Conservation (phyloP, 2,797 vertebrate genomes). For the Labeo calbasu region DNA sequence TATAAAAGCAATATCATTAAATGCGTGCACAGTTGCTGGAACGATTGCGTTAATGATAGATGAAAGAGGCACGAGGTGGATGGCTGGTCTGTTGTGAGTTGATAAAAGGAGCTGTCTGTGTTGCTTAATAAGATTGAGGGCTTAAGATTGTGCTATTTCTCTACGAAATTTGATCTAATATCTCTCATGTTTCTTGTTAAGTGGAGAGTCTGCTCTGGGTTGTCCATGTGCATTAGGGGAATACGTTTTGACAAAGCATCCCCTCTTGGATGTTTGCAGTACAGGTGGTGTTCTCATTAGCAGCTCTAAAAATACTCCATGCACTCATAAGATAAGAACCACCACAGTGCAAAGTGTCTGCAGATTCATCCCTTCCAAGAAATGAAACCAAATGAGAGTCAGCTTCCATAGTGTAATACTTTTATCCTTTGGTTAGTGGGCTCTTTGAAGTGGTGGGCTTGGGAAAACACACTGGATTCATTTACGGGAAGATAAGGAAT, state of each 20-base stretch:
- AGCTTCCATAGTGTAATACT: slow-evolving; percentile 39
- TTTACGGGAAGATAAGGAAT: slow-evolving; percentile 64
- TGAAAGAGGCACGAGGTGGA: slow-evolving; percentile 36
- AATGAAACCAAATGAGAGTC: slow-evolving; percentile 46
- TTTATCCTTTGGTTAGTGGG: slow-evolving; percentile 50
- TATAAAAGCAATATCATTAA: slow-evolving; percentile 55
- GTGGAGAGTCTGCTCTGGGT: neutral
- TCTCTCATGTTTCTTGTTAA: slow-evolving; percentile 7
- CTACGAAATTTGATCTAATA: slow-evolving; percentile 37
- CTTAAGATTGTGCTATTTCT: slow-evolving; percentile 40
- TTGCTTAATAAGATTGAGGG: slow-evolving; percentile 46
- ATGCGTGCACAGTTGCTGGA: slow-evolving; percentile 28
- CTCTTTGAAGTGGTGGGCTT: slow-evolving; percentile 58
- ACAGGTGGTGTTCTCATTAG: slow-evolving; percentile 11
- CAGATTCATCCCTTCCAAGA: slow-evolving; percentile 37
- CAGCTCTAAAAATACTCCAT: slow-evolving; percentile 19
- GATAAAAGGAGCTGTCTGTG: slow-evolving; percentile 30
- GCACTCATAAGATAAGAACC: slow-evolving; percentile 30
- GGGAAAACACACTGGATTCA: slow-evolving; percentile 47
- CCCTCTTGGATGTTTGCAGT: neutral
- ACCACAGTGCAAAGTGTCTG: slow-evolving; percentile 21
- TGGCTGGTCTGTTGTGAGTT: slow-evolving; percentile 38
- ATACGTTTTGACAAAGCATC: neutral
- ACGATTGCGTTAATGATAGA: slow-evolving; percentile 40
- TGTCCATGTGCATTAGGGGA: slow-evolving; percentile 8